Evolutionary conservation across 1,140 invertebrate genomes (phyloP), one percentile per base, ranked within the genome.

Genomic region (Calliphora vicina): DNA sequence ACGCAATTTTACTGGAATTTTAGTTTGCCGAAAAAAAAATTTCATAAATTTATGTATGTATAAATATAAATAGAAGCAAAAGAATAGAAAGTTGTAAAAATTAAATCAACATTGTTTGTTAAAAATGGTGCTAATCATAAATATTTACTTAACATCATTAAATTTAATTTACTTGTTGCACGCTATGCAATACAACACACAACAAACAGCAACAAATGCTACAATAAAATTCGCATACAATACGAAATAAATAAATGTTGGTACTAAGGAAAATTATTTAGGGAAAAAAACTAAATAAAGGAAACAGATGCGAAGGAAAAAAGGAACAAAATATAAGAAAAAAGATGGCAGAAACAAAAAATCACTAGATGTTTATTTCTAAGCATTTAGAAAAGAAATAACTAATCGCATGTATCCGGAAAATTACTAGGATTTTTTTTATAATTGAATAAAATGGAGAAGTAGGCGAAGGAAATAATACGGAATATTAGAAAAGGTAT

Each of bases 131-230:
- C 35, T 78, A 78, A 78, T 78, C 74, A 78, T 78, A 78, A 78
- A 78, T 78, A 78, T 78, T 78, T 78, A 78, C 74, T 78, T 78
- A 78, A 78, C 74, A 78, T 78, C 74, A 78, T 78, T 78, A 78
- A 78, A 23, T 45, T 78, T 78, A 78, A 78, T 78, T 78, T 78
- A 78, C 74, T 78, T 78, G 74, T 78, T 78, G 74, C 74, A 78
- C 74, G 74, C 74, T 26, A 78, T 50, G 1, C 35, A n/a, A n/a
- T n/a, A n/a, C n/a, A n/a, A n/a, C n/a, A 78, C 17, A 35, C 72
- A 23, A 43, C 74, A 9, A 43, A 42, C n/a, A 35, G 10, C 35
- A 29, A 35, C 17, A 25, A n/a, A n/a, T n/a, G n/a, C n/a, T n/a
- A 78, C 17, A 45, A 78, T 42, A 76, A 76, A 76, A 76, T 29